A percentile compares a stretch with the other conserved stretches of the same genome.
phyloP scores from a whole-genome alignment of 2,797 vertebrate species.

The Alca torda region DNA sequence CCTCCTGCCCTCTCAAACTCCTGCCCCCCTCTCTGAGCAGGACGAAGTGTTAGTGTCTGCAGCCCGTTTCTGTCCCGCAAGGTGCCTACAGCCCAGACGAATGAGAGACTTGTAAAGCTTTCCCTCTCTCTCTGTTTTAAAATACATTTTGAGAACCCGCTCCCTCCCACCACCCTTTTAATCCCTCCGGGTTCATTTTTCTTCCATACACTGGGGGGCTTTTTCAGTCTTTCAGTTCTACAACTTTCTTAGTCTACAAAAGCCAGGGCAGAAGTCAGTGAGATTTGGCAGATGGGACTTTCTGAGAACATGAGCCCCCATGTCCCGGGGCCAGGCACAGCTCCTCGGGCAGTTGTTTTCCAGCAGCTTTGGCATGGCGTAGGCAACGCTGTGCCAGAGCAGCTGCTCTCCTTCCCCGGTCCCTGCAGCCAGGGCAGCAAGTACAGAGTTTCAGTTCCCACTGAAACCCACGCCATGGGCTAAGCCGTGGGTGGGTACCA shows the following conservation, averaged over 20 bases:
- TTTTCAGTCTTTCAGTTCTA: background rate
- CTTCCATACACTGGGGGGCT: background rate
- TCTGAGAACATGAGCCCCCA: background rate
- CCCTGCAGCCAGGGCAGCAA: background rate
- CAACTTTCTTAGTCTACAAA: background rate
- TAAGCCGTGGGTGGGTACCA: background rate
- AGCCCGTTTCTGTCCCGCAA: background rate
- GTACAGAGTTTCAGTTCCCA: background rate
- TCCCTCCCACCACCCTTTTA: background rate
- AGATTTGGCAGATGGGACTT: background rate
- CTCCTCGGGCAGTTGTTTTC: background rate
- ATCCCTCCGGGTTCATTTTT: background rate
- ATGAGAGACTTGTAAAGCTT: background rate
- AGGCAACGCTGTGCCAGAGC: background rate
- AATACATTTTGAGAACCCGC: background rate
- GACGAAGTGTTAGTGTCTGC: background rate
- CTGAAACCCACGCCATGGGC: background rate
- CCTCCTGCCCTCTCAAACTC: background rate
- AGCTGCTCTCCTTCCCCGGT: background rate
- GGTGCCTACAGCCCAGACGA: accelerated
- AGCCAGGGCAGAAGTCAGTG: slow-evolving; percentile 30
- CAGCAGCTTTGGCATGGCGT: background rate
- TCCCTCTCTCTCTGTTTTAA: background rate
- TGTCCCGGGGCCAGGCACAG: slow-evolving; percentile 24
- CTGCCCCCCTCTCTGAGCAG: background rate